These are phyloP conservation scores for Tragopan temminckii DNA, from an alignment of 2,797 vertebrate genomes.

Conservation along the genomic window DNA sequence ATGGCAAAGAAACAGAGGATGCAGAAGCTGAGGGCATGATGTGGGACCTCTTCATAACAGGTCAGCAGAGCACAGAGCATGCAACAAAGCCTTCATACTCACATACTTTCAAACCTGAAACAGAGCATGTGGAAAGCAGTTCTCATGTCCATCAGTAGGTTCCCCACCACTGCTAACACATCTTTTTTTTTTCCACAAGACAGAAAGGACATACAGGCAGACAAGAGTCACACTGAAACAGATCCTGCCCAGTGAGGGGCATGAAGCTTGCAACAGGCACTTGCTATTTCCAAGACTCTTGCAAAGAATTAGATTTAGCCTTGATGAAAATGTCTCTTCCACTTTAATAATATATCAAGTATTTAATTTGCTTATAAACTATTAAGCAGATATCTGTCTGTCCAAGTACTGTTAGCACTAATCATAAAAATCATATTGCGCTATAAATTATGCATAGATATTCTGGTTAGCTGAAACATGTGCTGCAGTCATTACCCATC, in stretches of 20 bases:
- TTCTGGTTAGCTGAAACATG: slow-evolving; percentile 30
- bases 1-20: not conserved
- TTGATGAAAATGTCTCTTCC: slow-evolving; percentile 19
- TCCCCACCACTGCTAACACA: not conserved
- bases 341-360: slow-evolving; percentile 38
- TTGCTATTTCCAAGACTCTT: not conserved
- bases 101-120: not conserved
- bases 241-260: not conserved
- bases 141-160: not conserved
- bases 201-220: not conserved
- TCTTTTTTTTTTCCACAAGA: not conserved
- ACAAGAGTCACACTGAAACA: not conserved
- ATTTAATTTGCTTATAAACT: slow-evolving; percentile 61
- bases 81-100: not conserved
- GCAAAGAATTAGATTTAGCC: slow-evolving; percentile 4
- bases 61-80: not conserved
- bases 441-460: slow-evolving; percentile 49
- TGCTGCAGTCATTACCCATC: not conserved
- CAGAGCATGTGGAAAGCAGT: not conserved
- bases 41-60: not conserved
- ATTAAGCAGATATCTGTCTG: slow-evolving; percentile 52
- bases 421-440: slow-evolving; percentile 9
- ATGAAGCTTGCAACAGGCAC: not conserved
- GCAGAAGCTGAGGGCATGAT: not conserved
- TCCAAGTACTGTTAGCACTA: slow-evolving; percentile 39